Base-by-base conservation (phyloP, 1,140 invertebrate genomes). In the Chrysopa pallens region DNA sequence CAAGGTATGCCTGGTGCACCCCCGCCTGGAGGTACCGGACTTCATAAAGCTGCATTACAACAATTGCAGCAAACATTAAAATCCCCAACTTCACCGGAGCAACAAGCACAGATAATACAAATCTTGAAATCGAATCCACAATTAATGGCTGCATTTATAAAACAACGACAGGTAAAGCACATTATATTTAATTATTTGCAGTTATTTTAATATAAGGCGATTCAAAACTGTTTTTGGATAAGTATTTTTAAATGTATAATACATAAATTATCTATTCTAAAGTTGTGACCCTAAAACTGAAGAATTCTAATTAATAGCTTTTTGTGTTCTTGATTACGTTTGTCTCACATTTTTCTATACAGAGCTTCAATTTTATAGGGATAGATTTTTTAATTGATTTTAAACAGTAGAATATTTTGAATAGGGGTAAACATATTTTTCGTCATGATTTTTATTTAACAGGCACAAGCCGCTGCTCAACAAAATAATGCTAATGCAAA, bases 131-230 rank as follows among this genome's bases (percentile, higher is more conserved):
- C 80, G 38, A 92, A 96, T 69, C 92, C 92, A 37, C 87, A 87
- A 45, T 69, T 97, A 8, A 96, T 96, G 90, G 91, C 92, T 42
- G 88, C 90, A 39, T 93, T 95, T 56, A 90, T 97, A 42, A 92
- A 92, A 61, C 87, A 93, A 63, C 69, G 85, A 58, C 80, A 86
- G 66, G 74, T 78, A 38, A 48, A 23, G 17, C 5, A 3, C 17
- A 23, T 3, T n/a, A n/a, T n/a, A n/a, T n/a, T n/a, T n/a, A n/a
- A n/a, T n/a, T n/a, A n/a, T n/a, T n/a, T n/a, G n/a, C n/a, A n/a
- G n/a, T n/a, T n/a, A n/a, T n/a, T n/a, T n/a, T n/a, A n/a, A n/a
- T n/a, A n/a, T n/a, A n/a, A n/a, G n/a, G n/a, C n/a, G n/a, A n/a
- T n/a, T n/a, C n/a, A n/a, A n/a, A n/a, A n/a, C n/a, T 31, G 29